phyloP scores from a whole-genome alignment of 2,888 invertebrate species.

The Lamellibrachia columna region DNA sequence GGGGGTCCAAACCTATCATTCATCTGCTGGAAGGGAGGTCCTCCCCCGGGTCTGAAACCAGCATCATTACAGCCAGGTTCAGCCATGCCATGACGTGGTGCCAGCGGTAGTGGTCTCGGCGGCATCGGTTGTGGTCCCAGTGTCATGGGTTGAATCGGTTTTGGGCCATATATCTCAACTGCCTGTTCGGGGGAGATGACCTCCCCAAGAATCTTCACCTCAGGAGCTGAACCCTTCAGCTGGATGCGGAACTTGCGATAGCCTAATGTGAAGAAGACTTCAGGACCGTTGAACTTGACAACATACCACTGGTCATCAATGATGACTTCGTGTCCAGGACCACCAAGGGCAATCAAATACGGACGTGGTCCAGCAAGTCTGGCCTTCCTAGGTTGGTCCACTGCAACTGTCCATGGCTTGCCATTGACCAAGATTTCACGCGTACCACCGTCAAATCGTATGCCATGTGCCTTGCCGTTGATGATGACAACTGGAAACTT shows the following conservation, averaged over 20 bases:
- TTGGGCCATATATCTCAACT: not conserved
- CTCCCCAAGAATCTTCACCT: constrained; percentile 80
- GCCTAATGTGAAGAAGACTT: constrained; percentile 82
- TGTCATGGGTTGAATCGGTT: not conserved
- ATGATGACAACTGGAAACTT: constrained; percentile 62
- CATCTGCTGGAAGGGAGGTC: not conserved
- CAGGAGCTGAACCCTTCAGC: constrained; percentile 86
- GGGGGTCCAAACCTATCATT: not conserved
- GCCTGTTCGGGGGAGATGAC: constrained; percentile 7
- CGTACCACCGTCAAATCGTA: constrained; percentile 90
- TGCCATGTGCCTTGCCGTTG: constrained; percentile 69
- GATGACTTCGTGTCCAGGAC: constrained; percentile 65
- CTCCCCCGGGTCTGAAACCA: not conserved
- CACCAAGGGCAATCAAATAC: constrained; percentile 62
- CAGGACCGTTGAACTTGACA: constrained; percentile 90
- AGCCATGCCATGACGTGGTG: not conserved
- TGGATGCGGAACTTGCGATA: constrained; percentile 79
- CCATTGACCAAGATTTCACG: constrained; percentile 90
- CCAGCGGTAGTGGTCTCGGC: not conserved
- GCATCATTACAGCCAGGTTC: not conserved
- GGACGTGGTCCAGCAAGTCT: constrained; percentile 68
- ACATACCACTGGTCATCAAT: constrained; percentile 70
- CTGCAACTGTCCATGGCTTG: constrained; percentile 70
- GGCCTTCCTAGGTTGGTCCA: constrained; percentile 51
- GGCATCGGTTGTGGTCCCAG: not conserved